These are phyloP conservation scores for Neodiprion virginianus DNA, from an alignment of 1,140 invertebrate species.

Conservation along the genomic window DNA sequence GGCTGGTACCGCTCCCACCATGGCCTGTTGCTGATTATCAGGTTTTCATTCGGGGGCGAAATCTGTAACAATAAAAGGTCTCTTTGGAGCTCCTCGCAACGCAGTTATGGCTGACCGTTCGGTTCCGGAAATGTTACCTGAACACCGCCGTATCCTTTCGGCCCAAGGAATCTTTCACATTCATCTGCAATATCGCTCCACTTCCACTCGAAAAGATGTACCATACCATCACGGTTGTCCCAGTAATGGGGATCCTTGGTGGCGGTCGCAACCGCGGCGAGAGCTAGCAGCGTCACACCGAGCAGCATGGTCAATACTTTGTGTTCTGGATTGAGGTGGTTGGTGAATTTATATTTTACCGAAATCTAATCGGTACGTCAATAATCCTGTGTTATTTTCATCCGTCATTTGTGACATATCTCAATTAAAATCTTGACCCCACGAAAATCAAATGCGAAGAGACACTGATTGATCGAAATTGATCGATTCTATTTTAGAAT, in stretches of 20 bases:
- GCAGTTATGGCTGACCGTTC: not conserved
- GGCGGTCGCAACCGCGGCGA: not conserved
- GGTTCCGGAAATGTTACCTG: slow-evolving; percentile 64
- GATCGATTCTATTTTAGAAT: too few species aligned
- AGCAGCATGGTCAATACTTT: slow-evolving; percentile 6
- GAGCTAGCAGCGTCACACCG: slow-evolving; percentile 3
- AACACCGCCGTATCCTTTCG: slow-evolving; percentile 72
- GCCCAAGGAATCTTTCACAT: slow-evolving; percentile 71
- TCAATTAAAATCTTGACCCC: too few species aligned
- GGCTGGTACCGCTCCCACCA: slow-evolving; percentile 76
- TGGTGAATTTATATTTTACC: too few species aligned
- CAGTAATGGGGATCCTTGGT: slow-evolving; percentile 36
- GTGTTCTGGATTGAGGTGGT: not conserved
- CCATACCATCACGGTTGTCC: slow-evolving; percentile 49
- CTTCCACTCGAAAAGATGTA: slow-evolving; percentile 73
- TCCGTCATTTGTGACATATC: too few species aligned
- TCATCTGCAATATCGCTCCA: slow-evolving; percentile 71
- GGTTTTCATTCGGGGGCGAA: slow-evolving; percentile 65
- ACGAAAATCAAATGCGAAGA: too few species aligned
- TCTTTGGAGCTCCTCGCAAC: not conserved
- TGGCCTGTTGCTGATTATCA: slow-evolving; percentile 61
- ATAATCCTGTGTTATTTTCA: too few species aligned
- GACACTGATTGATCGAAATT: too few species aligned
- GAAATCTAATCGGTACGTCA: too few species aligned
- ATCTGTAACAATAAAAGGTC: slow-evolving; percentile 45